phyloP scores from a whole-genome alignment of 2,113 vertebrate species.

The Cryptotis parvus region DNA sequence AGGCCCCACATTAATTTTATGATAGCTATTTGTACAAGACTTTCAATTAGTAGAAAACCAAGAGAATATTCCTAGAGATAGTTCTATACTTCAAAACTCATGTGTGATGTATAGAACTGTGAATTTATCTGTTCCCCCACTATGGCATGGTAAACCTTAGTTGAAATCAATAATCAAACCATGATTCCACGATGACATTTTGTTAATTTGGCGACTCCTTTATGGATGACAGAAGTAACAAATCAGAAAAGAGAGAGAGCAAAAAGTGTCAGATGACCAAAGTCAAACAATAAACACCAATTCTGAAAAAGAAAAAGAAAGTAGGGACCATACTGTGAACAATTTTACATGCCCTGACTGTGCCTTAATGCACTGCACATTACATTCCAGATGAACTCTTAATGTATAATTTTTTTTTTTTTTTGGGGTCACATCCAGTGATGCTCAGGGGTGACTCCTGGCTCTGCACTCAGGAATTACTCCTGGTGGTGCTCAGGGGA shows the following conservation, averaged over 20 bases:
- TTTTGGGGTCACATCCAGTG: no score
- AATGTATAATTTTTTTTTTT: no score
- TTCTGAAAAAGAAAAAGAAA: neutral
- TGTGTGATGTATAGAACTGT: neutral
- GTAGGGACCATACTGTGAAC: neutral
- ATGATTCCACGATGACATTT: neutral
- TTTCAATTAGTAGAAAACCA: slow-evolving; percentile 9
- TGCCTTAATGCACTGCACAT: neutral
- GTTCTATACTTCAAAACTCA: slow-evolving; percentile 43
- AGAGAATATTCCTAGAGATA: slow-evolving; percentile 20
- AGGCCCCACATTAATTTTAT: neutral
- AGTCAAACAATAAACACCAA: neutral
- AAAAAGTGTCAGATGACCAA: neutral
- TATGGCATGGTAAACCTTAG: neutral
- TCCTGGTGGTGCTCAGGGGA: no score
- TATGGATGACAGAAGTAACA: neutral
- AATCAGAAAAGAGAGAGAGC: slow-evolving; percentile 13
- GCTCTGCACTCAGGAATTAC: no score
- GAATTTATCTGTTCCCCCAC: neutral
- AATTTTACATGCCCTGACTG: neutral
- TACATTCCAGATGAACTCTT: neutral
- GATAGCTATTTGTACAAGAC: neutral
- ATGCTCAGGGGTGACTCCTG: no score
- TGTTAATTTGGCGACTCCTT: neutral
- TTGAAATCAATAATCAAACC: neutral